A percentile compares a stretch with the other conserved stretches of the same genome.
Conservation (phyloP, 1,140 invertebrate species). For the Drosophila carrolli region DNA sequence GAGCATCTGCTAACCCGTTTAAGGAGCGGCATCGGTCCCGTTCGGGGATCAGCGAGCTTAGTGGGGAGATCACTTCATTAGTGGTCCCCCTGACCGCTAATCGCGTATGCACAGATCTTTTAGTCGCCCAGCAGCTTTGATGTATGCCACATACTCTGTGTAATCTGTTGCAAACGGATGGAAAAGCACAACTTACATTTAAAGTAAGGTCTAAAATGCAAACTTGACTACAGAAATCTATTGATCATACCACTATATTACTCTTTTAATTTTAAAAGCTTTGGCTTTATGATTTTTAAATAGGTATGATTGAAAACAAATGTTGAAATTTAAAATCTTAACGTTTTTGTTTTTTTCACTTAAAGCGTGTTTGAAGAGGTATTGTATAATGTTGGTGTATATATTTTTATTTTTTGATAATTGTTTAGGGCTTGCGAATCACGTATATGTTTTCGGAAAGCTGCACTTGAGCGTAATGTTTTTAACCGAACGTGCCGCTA, state of each 20-base stretch:
- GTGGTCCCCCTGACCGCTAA: slow-evolving; percentile 11
- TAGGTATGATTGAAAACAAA: no score
- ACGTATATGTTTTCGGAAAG: slow-evolving; percentile 77
- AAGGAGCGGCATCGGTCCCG: slow-evolving; percentile 34
- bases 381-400: no score
- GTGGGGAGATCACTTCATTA: not conserved
- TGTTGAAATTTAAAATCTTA: no score
- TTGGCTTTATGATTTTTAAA: no score
- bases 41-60: slow-evolving; percentile 11
- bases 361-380: no score
- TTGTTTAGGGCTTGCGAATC: slow-evolving; percentile 35
- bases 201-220: slow-evolving; percentile 12
- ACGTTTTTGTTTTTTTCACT: no score
- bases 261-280: not conserved
- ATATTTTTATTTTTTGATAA: slow-evolving; percentile 12
- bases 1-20: slow-evolving; percentile 61
- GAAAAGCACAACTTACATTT: slow-evolving; percentile 45
- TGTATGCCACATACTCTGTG: slow-evolving; percentile 13
- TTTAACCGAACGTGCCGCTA: slow-evolving; percentile 72
- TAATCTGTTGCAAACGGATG: not conserved
- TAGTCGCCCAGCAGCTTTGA: slow-evolving; percentile 16
- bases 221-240: no score
- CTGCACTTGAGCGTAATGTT: slow-evolving; percentile 75
- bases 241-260: not conserved
- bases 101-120: slow-evolving; percentile 45